These are phyloP conservation scores for Formicarius rufipectus DNA, from an alignment of 2,113 vertebrate species.

Conservation along the genomic window DNA sequence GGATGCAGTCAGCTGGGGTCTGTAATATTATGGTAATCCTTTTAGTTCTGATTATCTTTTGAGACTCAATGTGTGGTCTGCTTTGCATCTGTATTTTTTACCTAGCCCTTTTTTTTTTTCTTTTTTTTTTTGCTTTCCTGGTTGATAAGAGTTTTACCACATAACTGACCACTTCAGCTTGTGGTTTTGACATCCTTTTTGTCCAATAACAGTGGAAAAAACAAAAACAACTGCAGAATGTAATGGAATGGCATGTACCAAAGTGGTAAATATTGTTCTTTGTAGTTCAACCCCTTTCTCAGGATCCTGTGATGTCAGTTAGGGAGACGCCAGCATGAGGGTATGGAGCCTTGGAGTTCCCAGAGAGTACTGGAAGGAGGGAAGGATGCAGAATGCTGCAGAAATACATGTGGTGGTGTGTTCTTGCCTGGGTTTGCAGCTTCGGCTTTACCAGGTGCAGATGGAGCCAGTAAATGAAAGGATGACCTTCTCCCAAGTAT, in stretches of 20 bases:
- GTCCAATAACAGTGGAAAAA: slow-evolving; percentile 14
- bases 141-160: slow-evolving; percentile 28
- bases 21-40: not conserved
- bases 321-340: not conserved
- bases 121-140: not conserved
- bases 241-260: slow-evolving; percentile 32
- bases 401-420: not conserved
- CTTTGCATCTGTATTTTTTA: not conserved
- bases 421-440: not conserved
- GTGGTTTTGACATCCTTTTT: slow-evolving; percentile 49
- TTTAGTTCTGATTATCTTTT: not conserved
- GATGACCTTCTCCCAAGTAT: not conserved
- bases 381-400: not conserved
- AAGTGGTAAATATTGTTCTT: slow-evolving; percentile 50
- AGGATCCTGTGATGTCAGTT: not conserved
- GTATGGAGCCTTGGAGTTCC: not conserved
- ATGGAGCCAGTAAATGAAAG: not conserved
- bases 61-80: not conserved
- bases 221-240: slow-evolving; percentile 33
- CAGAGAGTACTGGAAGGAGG: not conserved
- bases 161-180: not conserved
- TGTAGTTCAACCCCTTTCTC: not conserved
- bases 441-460: not conserved
- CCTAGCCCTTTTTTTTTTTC: not conserved
- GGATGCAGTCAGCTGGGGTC: not conserved